phyloP scores from a whole-genome alignment of 2,888 invertebrate genomes.

The Pseudococcus longispinus region DNA sequence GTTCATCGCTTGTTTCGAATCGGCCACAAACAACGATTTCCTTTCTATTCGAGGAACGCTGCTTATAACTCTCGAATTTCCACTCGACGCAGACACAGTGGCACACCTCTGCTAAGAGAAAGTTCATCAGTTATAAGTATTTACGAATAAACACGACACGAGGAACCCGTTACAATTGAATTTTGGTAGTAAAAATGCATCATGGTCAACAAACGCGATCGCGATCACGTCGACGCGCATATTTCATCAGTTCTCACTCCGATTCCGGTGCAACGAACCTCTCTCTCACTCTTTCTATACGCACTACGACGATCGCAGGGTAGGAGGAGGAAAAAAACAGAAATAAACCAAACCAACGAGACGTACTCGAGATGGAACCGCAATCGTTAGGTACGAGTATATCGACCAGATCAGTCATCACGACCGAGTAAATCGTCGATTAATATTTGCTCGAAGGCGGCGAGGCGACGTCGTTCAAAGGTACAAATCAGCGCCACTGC shows the following conservation, averaged over 20 bases:
- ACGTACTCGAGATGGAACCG: not conserved
- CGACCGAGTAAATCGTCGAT: not conserved
- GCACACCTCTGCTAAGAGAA: not conserved
- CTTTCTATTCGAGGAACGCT: not conserved
- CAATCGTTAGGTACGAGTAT: not conserved
- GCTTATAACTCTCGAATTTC: not conserved
- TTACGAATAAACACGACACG: not conserved
- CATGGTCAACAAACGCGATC: not conserved
- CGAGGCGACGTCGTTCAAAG: not conserved
- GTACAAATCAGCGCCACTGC: not conserved
- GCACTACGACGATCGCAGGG: too few species aligned
- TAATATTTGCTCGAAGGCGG: not conserved
- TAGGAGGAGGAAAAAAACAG: not conserved
- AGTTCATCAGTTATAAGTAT: not conserved
- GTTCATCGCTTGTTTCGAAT: not conserved
- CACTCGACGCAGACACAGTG: not conserved
- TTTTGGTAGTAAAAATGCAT: not conserved
- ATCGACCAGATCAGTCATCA: not conserved
- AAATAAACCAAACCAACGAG: not conserved
- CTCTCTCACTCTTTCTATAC: not conserved
- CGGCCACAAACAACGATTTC: not conserved
- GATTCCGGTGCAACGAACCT: not conserved
- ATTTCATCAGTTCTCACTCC: not conserved
- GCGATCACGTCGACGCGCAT: not conserved
- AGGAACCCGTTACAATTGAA: conserved; percentile 11